Evolutionary conservation across 2,797 vertebrate species (phyloP).

Genomic region (Sebastes itinus): DNA sequence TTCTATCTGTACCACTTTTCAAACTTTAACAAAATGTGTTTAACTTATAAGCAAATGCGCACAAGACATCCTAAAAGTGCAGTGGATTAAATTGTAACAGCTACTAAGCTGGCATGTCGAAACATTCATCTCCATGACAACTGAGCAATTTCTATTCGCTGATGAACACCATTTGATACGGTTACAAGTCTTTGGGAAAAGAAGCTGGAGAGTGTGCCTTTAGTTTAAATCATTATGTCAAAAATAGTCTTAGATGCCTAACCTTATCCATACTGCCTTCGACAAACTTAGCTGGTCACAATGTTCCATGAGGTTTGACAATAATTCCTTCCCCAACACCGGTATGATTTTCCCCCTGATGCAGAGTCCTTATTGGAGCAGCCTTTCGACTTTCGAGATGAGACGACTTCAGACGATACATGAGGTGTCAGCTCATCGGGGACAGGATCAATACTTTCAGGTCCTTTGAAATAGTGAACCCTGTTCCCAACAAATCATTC

Average conservation of each 20-base stretch:
- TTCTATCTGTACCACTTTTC: background rate
- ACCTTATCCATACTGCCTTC: background rate
- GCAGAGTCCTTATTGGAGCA: conserved; percentile 23
- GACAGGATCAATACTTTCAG: conserved; percentile 67
- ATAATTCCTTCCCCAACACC: background rate
- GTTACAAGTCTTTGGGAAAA: background rate
- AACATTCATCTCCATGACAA: background rate
- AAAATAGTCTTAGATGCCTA: background rate
- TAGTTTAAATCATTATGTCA: background rate
- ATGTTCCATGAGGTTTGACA: background rate
- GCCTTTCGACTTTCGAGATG: conserved; percentile 43
- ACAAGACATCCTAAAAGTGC: background rate
- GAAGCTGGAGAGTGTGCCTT: background rate
- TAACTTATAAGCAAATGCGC: background rate
- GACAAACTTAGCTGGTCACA: background rate
- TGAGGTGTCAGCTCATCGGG: conserved; percentile 58
- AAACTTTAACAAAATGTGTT: background rate
- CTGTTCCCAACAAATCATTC: conserved; percentile 66
- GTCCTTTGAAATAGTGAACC: conserved; percentile 67
- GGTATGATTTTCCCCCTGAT: background rate
- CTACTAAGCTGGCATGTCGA: background rate
- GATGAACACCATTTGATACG: background rate
- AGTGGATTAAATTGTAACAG: background rate
- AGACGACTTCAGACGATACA: conserved; percentile 51
- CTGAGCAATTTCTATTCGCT: background rate